A percentile compares a stretch with the other conserved stretches of the same genome.
phyloP scores from a whole-genome alignment of 2,797 vertebrate species.

The Catostomus latipinnis region DNA sequence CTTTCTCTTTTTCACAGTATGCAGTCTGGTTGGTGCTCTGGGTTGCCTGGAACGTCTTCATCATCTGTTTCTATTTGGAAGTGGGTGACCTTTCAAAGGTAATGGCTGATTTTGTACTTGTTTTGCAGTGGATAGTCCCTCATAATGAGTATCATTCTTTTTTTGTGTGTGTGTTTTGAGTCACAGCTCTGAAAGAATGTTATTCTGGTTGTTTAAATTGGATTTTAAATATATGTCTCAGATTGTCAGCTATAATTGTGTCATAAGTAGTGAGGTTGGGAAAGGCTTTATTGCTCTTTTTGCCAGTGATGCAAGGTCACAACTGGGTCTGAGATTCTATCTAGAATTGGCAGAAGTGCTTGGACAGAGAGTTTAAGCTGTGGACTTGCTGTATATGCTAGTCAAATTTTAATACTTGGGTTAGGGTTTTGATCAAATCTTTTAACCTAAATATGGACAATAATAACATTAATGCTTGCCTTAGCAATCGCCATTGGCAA shows the following conservation, averaged over 20 bases:
- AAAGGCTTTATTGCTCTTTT: neutral
- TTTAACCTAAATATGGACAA: too few species aligned
- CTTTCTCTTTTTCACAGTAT: slow-evolving; percentile 78
- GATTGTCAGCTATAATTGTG: neutral
- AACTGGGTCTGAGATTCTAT: slow-evolving; percentile 13
- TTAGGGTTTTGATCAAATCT: too few species aligned
- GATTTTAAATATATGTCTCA: neutral
- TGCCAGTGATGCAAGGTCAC: neutral
- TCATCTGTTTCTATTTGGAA: slow-evolving; percentile 99
- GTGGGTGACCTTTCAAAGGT: slow-evolving; percentile 98
- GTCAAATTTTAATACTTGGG: too few species aligned
- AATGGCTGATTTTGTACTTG: slow-evolving; percentile 68
- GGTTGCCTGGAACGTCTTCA: slow-evolving; percentile 98
- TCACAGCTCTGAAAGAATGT: neutral
- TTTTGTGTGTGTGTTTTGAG: neutral
- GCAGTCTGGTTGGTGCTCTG: slow-evolving; percentile 95
- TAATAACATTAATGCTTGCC: too few species aligned
- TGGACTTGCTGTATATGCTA: neutral
- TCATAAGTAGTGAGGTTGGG: neutral
- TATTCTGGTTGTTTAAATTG: slow-evolving; percentile 14
- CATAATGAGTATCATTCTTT: neutral
- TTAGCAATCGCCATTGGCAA: too few species aligned
- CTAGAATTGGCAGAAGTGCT: neutral
- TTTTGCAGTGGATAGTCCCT: neutral
- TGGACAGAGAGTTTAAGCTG: neutral